These are phyloP conservation scores for Aspiorhynchus laticeps DNA, from an alignment of 2,113 vertebrate species.

Conservation along the genomic window DNA sequence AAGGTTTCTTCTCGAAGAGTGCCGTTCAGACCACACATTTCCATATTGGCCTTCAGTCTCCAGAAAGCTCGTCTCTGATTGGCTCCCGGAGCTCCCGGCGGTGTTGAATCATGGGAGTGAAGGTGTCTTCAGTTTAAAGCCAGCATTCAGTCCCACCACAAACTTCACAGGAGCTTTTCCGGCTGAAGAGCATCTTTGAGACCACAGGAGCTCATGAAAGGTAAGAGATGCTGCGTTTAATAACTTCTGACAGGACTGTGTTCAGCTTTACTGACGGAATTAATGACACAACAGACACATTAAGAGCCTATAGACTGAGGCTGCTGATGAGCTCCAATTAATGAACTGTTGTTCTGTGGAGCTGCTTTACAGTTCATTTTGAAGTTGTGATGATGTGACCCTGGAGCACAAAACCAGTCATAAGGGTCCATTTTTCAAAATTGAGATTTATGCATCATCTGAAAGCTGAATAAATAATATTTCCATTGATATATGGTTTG, in stretches of 20 bases:
- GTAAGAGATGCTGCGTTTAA: neutral
- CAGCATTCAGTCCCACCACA: neutral
- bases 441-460: too few relatives aligned
- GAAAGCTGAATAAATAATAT: too few relatives aligned
- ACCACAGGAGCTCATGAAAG: neutral
- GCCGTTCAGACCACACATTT: slow-evolving; percentile 31
- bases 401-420: too few relatives aligned
- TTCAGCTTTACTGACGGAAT: neutral
- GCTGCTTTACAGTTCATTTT: neutral
- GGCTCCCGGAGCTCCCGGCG: slow-evolving; percentile 65
- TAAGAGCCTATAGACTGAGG: neutral
- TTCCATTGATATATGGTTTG: too few relatives aligned
- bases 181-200: neutral
- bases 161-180: neutral
- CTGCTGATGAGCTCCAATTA: neutral
- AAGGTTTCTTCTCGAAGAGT: neutral
- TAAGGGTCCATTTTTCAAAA: too few relatives aligned
- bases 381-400: neutral
- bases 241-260: too few relatives aligned
- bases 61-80: slow-evolving; percentile 60
- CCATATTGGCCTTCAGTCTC: slow-evolving; percentile 40
- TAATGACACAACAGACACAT: neutral
- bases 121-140: slow-evolving; percentile 36
- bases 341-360: too few relatives aligned
- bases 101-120: slow-evolving; percentile 66